Base-by-base conservation (phyloP, 92 coral and sea anemone species). In the Parazoanthus darwini region DNA sequence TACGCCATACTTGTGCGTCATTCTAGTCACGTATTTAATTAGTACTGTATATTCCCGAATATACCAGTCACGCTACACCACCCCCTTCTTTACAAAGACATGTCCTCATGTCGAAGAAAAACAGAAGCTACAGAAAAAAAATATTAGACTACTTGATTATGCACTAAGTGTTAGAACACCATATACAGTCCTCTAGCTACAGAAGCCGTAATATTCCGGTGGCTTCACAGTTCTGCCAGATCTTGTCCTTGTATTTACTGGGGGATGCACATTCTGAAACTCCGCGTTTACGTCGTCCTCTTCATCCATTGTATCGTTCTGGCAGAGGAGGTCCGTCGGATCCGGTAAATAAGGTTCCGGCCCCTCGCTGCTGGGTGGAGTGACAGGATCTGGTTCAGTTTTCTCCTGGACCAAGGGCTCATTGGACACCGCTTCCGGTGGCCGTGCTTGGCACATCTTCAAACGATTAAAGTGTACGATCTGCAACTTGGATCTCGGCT, bases 401-500 rank as follows among this genome's bases (percentile, higher is more conserved):
- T 74, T 22, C 18, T 35, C 42, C 20, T 2, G 5, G 78, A 2
- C 43, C 46, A 74, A 4, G 22, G 56, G 75, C 7, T 71, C 73
- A 2, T 46, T 46, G 50, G n/a, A 8, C 50, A 22, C 16, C 68
- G 50, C 81, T 8, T 86, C 89, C 5, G 16, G 35, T 43, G 20
- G 77, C 15, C 50, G 87, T 10, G 37, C 87, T 6, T 42, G 10
- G 44, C 79, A 80, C 20, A 39, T 74, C 63, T 88, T 80, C 9
- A 88, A 35, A 23, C 90, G 88, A 44, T 89, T 89, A 3, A 82
- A 89, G 42, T 89, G 91, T 29, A 89, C 83, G 14, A 89, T 73
- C 77, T 83, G 66, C 7, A 46, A 8, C 29, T 76, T 82, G 13
- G 39, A 13, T 46, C 82, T 74, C 80, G 81, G 82, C 18, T 82